phyloP scores from a whole-genome alignment of 2,888 invertebrate species.

The Pristionchus entomophagus region DNA sequence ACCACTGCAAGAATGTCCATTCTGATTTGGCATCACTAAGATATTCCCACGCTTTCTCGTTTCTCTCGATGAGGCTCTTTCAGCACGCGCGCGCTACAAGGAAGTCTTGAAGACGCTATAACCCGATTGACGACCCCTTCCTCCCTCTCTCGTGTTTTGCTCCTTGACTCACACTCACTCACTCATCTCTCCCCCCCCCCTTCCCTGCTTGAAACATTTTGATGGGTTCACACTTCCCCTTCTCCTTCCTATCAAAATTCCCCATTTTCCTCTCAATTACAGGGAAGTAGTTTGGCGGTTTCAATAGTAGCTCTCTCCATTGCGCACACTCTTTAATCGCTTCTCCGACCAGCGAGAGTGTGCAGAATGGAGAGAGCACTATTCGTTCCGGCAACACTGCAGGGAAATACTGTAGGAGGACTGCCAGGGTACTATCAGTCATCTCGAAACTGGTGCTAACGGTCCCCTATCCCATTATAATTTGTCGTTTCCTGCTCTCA shows the following conservation, averaged over 20 bases:
- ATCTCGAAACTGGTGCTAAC: no score
- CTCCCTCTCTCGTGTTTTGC: neutral
- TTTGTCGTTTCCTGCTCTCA: neutral
- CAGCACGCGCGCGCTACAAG: neutral
- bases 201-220: neutral
- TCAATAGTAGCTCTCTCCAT: no score
- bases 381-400: no score
- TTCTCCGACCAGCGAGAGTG: neutral
- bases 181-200: neutral
- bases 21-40: no score
- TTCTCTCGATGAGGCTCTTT: neutral
- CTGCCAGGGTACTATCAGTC: no score
- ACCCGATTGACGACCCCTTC: conserved; percentile 9
- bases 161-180: neutral
- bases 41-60: neutral
- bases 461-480: neutral
- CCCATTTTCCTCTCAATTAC: neutral
- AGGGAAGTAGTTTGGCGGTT: no score
- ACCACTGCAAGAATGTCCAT: no score
- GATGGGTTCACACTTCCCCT: neutral
- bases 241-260: neutral
- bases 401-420: no score
- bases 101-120: neutral
- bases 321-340: neutral
- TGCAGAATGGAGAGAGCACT: neutral